These are phyloP conservation scores for Epinephelus moara DNA, from an alignment of 2,113 vertebrate species.

Conservation along the genomic window DNA sequence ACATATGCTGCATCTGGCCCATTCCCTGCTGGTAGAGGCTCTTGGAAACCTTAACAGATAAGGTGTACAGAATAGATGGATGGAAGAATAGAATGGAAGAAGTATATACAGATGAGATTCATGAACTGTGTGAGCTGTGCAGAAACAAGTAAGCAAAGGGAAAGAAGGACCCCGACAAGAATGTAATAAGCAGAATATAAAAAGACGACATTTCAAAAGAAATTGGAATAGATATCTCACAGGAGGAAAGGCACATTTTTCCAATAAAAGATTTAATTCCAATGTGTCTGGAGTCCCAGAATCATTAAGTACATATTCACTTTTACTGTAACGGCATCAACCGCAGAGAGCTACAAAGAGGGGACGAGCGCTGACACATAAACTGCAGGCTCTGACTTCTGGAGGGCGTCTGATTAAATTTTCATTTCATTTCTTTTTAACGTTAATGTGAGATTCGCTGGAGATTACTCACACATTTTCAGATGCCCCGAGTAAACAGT, in stretches of 20 bases:
- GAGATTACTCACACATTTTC: neutral
- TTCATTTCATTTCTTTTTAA: neutral
- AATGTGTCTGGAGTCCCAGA: neutral
- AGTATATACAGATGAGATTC: neutral
- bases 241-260: neutral
- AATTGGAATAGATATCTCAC: neutral
- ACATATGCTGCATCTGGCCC: no score
- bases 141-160: neutral
- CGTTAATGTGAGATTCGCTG: neutral
- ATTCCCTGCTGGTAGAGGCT: neutral
- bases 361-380: neutral
- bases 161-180: neutral
- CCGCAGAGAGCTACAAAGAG: neutral
- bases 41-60: neutral
- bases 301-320: neutral
- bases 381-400: neutral
- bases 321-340: neutral
- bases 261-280: neutral
- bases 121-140: neutral
- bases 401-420: neutral
- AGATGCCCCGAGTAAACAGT: neutral
- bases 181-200: neutral
- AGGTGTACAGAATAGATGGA: neutral
- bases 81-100: neutral
- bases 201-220: neutral